Evolutionary conservation across 2,888 invertebrate species (phyloP), one percentile per base, ranked within the genome.

Genomic region (Vannuccia rotundouncinata): DNA sequence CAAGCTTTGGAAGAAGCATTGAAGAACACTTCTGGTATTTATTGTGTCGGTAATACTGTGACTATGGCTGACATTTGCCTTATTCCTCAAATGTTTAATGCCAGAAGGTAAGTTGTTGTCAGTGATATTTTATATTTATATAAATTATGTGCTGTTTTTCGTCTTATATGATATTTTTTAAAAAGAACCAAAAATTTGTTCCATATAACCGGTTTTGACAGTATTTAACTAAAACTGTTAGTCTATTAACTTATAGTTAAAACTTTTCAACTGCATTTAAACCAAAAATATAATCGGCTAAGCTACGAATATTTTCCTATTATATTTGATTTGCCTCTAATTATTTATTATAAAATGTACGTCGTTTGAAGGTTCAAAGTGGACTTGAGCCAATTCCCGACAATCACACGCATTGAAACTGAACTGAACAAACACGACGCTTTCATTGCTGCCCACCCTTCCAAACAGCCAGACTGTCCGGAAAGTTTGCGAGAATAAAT

Each of bases 1-100:
- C 78, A 91, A 86, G 96, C 94, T 0, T 92, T 96, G 2, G 97
- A 98, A 89, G 92, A 93, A 86, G 89, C 94, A 31, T 89, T 98
- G 10, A 92, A 92, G 0, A 91, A 92, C 0, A 92, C 92, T 77
- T 93, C 95, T 77, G 89, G 89, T 0, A 86, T 84, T 86, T 97
- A 94, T 86, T 94, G 94, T 86, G 93, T 95, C 0, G 97, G 97
- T 0, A 95, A 98, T 88, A 92, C 93, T 84, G 92, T 98, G 81
- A 94, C 95, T 0, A 89, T 97, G 85, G 97, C 97, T 1, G 98
- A 98, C 88, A 93, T 95, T 85, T 96, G 94, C 87, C 90, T 98
- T 81, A 93, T 97, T 78, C 97, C 97, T 75, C 97, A 98, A 89
- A 93, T 96, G 79, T 95, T 93, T 87, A 95, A 95, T 89, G 96